Percentiles rank a stretch among this genome's conserved stretches.
These are phyloP conservation scores for Megaptera novaeangliae DNA, from an alignment of 2,113 vertebrate species.

Conservation along the genomic window DNA sequence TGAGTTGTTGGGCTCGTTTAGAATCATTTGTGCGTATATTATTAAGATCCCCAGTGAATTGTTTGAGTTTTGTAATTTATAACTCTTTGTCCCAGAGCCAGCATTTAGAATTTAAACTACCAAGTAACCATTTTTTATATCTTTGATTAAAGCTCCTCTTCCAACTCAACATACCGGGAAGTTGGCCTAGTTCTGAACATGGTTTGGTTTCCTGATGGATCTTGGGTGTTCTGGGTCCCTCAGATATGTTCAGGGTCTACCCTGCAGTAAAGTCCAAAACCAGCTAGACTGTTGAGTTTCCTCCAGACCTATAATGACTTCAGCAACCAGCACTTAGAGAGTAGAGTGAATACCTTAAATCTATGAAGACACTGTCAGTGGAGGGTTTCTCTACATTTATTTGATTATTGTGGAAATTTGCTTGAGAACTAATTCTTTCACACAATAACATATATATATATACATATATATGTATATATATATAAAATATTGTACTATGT, in stretches of 20 bases:
- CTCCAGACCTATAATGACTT: not conserved
- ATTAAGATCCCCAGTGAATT: not conserved
- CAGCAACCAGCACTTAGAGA: not conserved
- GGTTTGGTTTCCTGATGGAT: not conserved
- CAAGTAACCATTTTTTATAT: not conserved
- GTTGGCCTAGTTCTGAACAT: not conserved
- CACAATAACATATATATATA: not conserved
- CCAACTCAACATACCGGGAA: not conserved
- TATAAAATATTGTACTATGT: not conserved
- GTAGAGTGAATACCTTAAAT: not conserved
- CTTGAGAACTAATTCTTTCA: not conserved
- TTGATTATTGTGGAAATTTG: not conserved
- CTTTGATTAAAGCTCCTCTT: slow-evolving; percentile 3
- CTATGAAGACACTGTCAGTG: not conserved
- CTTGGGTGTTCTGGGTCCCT: not conserved
- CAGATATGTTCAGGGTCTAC: not conserved
- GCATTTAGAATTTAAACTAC: not conserved
- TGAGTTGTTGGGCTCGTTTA: not conserved
- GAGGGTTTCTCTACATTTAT: not conserved
- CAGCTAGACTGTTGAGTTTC: not conserved
- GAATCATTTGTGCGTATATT: not conserved
- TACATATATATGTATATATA: not conserved
- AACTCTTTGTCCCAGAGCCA: not conserved
- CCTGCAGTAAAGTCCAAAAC: not conserved
- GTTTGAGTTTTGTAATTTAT: not conserved